Evolutionary conservation across 2,888 invertebrate genomes (phyloP).

Genomic region (Melanchra persicariae): DNA sequence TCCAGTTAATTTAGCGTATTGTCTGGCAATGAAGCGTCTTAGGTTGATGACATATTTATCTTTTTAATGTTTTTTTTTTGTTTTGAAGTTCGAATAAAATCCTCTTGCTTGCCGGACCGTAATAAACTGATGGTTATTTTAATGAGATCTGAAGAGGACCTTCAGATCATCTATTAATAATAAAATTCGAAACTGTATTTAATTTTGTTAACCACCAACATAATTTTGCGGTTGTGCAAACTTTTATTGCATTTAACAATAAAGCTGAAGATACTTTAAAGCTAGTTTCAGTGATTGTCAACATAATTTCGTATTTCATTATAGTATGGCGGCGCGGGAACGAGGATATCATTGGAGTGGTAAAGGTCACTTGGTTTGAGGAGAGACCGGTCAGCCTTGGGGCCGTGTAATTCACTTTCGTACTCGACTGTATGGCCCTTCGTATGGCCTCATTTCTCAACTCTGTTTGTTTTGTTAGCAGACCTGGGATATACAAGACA

Average conservation of each 20-base stretch:
- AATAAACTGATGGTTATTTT: slow-evolving; percentile 33
- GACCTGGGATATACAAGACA: slow-evolving; percentile 64
- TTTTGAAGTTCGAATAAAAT: slow-evolving; percentile 16
- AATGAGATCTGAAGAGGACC: slow-evolving; percentile 30
- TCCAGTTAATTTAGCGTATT: slow-evolving; percentile 54
- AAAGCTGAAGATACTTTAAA: slow-evolving; percentile 61
- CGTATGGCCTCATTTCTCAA: slow-evolving; percentile 87
- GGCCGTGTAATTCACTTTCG: slow-evolving; percentile 88
- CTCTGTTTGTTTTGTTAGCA: slow-evolving; percentile 81
- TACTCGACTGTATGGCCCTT: slow-evolving; percentile 85
- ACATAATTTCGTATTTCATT: slow-evolving; percentile 79
- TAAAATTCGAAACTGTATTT: slow-evolving; percentile 42
- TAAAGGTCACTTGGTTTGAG: slow-evolving; percentile 89
- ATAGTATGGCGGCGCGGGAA: slow-evolving; percentile 80
- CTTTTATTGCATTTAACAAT: slow-evolving; percentile 39
- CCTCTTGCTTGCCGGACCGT: slow-evolving; percentile 2
- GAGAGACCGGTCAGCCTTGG: slow-evolving; percentile 90
- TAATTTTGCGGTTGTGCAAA: slow-evolving; percentile 45
- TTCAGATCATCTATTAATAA: slow-evolving; percentile 45
- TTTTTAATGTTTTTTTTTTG: slow-evolving; percentile 17
- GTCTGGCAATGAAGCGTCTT: slow-evolving; percentile 50
- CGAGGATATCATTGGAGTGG: slow-evolving; percentile 87
- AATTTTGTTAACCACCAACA: slow-evolving; percentile 40
- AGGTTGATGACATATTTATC: slow-evolving; percentile 50
- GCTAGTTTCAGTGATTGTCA: slow-evolving; percentile 61